phyloP scores from a whole-genome alignment of 30 jellyfish, hydroid and myxozoan genomes.

The Phacellophora camtschatica region DNA sequence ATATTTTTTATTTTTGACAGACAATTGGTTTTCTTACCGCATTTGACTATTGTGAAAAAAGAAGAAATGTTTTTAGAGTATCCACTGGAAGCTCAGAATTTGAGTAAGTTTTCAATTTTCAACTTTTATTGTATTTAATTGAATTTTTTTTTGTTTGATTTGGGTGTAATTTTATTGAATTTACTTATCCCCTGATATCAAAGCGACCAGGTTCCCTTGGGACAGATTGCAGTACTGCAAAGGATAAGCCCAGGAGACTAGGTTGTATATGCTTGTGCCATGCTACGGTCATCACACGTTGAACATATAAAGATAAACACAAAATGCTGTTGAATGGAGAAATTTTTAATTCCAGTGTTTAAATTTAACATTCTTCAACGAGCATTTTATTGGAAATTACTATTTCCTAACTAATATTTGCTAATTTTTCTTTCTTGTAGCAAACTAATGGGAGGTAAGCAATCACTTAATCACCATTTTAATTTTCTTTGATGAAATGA shows the following conservation, averaged over 20 bases:
- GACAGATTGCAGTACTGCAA: too few species aligned
- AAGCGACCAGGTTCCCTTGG: too few species aligned
- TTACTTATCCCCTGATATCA: too few species aligned
- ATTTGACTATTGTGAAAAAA: constrained; percentile 84
- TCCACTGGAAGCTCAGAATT: constrained; percentile 94
- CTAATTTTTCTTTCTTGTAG: constrained; percentile 46
- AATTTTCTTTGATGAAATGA: too few species aligned
- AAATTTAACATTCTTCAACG: neutral
- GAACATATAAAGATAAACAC: too few species aligned
- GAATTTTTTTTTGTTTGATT: neutral
- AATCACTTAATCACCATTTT: neutral
- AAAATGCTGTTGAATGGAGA: too few species aligned
- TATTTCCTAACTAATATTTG: neutral
- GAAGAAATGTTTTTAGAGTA: constrained; percentile 77
- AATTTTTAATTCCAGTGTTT: neutral
- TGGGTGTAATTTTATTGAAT: too few species aligned
- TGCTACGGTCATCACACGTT: too few species aligned
- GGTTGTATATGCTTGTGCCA: too few species aligned
- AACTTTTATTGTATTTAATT: too few species aligned
- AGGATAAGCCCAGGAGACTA: too few species aligned
- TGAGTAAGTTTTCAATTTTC: constrained; percentile 80
- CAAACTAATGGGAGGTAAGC: constrained; percentile 98
- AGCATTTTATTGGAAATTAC: neutral
- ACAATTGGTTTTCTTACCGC: constrained; percentile 88
- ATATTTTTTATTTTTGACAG: constrained; percentile 30